Percentiles rank a stretch among this genome's conserved stretches.
These are phyloP conservation scores for Argyrosomus regius DNA, from an alignment of 2,797 vertebrate species.

Conservation along the genomic window DNA sequence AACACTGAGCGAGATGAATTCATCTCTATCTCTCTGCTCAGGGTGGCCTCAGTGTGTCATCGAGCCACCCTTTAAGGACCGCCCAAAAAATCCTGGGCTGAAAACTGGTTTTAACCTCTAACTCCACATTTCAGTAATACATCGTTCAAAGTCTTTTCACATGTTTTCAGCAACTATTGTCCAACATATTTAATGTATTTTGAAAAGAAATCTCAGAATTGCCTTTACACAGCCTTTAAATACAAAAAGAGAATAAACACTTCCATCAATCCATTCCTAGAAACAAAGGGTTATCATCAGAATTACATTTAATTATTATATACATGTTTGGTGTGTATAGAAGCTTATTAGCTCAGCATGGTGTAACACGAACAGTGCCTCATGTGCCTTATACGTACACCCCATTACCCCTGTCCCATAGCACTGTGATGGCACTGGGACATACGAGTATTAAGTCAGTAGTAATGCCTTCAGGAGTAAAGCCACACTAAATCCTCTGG, in stretches of 20 bases:
- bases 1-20: too few species aligned
- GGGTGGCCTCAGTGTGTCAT: too few species aligned
- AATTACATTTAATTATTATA: slow-evolving; percentile 10
- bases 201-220: too few species aligned
- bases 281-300: not conserved
- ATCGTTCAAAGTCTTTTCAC: too few species aligned
- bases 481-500: slow-evolving; percentile 57
- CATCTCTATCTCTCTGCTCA: too few species aligned
- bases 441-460: slow-evolving; percentile 34
- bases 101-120: too few species aligned
- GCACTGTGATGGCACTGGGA: slow-evolving; percentile 21
- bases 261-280: not conserved
- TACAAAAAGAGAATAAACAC: not conserved
- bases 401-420: slow-evolving; percentile 25
- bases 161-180: too few species aligned
- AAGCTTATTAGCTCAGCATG: slow-evolving; percentile 11
- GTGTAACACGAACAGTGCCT: slow-evolving; percentile 12
- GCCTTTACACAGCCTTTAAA: too few species aligned
- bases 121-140: too few species aligned
- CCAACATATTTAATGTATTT: too few species aligned
- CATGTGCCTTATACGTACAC: slow-evolving; percentile 9
- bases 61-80: too few species aligned
- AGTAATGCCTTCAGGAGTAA: slow-evolving; percentile 48
- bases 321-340: not conserved
- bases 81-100: too few species aligned